Evolutionary conservation across 2,888 invertebrate genomes (phyloP), one percentile per base, ranked within the genome.

Genomic region (Drosophila niveifrons): DNA sequence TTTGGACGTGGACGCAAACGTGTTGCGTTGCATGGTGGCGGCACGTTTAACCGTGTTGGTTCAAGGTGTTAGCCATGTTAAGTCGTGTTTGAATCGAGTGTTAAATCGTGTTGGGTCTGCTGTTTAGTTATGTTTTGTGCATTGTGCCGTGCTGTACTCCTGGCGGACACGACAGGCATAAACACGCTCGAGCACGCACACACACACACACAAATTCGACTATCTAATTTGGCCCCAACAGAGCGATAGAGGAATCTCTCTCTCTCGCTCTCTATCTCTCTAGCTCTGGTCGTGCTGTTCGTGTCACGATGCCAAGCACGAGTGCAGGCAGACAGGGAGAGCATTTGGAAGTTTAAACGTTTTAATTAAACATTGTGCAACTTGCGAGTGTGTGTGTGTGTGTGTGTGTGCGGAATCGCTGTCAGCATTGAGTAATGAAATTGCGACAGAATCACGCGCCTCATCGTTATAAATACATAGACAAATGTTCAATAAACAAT

Each of bases 401-500:
- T 55, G 58, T 29, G 53, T 48, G 48, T 59, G 15, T 18, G 17
- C 39, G 11, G 62, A 52, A 23, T 61, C 28, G 53, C 62, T 18
- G 57, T 52, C 62, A 41, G 57, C 63, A 66, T 80, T 74, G 71
- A 78, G 76, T 76, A 80, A 78, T 80, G 68, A 66, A 82, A 85
- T 76, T 76, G 71, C 59, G 75, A 63, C 62, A 73, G 64, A 75
- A 79, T 78, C 79, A 75, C 66, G 71, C 64, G 64, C 64, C 52
- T 73, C 65, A 51, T 58, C 64, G 61, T 52, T 77, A 66, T 72
- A 81, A 74, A 84, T 79, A 81, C 72, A 84, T 79, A 79, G 79
- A 58, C 74, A 75, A 79, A 72, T 72, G 74, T 76, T 75, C 70
- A 75, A 85, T 85, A 72, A 82, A 78, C 72, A 80, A 78, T 62